These are phyloP conservation scores for Parazoanthus swiftii DNA, from an alignment of 92 coral and sea anemone species.

Conservation along the genomic window DNA sequence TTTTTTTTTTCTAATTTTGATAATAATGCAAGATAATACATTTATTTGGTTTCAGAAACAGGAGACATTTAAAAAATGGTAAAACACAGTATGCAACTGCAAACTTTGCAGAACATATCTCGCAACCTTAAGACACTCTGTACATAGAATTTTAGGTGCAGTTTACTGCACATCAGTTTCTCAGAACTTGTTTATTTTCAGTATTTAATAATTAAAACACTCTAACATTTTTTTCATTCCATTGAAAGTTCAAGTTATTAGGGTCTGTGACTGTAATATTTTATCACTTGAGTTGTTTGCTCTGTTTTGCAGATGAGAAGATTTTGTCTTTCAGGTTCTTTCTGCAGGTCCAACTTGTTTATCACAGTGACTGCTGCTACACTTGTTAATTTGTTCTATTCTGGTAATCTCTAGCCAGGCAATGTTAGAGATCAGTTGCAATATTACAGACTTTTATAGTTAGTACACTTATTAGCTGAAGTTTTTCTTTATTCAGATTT, in stretches of 20 bases:
- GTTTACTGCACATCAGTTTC: too few relatives aligned
- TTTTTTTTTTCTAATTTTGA: too few relatives aligned
- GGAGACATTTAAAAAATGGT: too few relatives aligned
- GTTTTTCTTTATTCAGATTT: neutral
- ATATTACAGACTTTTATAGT: neutral
- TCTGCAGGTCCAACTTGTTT: conserved; percentile 25
- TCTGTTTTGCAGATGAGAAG: neutral
- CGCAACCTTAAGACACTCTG: too few relatives aligned
- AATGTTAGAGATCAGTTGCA: neutral
- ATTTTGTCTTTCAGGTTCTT: conserved; percentile 32
- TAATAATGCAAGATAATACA: too few relatives aligned
- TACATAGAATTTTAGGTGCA: too few relatives aligned
- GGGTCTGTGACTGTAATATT: neutral
- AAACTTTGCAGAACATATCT: too few relatives aligned
- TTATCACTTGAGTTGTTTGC: neutral
- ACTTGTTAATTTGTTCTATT: conserved; percentile 20
- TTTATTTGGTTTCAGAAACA: too few relatives aligned
- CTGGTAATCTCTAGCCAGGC: conserved; percentile 32
- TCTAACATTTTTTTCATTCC: too few relatives aligned
- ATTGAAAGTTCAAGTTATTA: too few relatives aligned
- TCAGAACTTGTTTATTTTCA: neutral
- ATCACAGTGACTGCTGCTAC: conserved; percentile 6
- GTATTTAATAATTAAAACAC: neutral
- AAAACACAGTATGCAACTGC: too few relatives aligned
- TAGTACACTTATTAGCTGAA: neutral